Conservation (phyloP, 2,797 vertebrate genomes). For the Epinephelus malabaricus region DNA sequence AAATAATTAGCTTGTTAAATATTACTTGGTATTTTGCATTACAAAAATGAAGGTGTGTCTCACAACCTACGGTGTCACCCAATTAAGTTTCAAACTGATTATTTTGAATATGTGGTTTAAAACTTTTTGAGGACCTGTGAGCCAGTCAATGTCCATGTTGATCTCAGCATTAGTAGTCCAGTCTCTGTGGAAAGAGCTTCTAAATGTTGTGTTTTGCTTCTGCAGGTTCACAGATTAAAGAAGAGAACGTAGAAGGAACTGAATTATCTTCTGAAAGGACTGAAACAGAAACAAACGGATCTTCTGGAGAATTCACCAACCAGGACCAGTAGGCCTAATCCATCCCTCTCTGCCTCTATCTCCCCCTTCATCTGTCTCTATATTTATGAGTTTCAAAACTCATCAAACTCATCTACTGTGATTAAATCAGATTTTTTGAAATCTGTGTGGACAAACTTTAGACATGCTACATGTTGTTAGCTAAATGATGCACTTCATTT, state of each 20-base stretch:
- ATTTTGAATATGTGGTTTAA: too few relatives aligned
- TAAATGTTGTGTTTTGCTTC: conserved; percentile 33
- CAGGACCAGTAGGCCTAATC: conserved; percentile 84
- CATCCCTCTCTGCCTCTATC: neutral
- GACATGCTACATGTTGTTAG: too few relatives aligned
- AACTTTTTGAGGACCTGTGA: too few relatives aligned
- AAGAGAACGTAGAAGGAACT: conserved; percentile 85
- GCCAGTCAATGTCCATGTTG: neutral
- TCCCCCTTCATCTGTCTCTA: neutral
- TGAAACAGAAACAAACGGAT: conserved; percentile 88
- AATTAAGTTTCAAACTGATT: too few relatives aligned
- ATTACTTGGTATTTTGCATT: too few relatives aligned
- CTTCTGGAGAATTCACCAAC: conserved; percentile 84
- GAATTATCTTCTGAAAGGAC: conserved; percentile 85
- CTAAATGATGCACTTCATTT: too few relatives aligned
- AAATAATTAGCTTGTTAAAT: too few relatives aligned
- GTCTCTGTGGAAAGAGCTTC: too few relatives aligned
- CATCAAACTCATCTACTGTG: neutral
- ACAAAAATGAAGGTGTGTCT: too few relatives aligned
- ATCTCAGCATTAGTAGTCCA: too few relatives aligned
- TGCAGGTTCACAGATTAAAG: conserved; percentile 86
- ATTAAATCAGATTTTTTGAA: neutral
- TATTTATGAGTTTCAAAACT: neutral
- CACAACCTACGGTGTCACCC: too few relatives aligned
- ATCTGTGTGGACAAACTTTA: too few relatives aligned